Percentiles rank a stretch among this genome's conserved stretches.
These are phyloP conservation scores for Matsumyia berberina DNA, from an alignment of 2,888 invertebrate species.

Conservation along the genomic window DNA sequence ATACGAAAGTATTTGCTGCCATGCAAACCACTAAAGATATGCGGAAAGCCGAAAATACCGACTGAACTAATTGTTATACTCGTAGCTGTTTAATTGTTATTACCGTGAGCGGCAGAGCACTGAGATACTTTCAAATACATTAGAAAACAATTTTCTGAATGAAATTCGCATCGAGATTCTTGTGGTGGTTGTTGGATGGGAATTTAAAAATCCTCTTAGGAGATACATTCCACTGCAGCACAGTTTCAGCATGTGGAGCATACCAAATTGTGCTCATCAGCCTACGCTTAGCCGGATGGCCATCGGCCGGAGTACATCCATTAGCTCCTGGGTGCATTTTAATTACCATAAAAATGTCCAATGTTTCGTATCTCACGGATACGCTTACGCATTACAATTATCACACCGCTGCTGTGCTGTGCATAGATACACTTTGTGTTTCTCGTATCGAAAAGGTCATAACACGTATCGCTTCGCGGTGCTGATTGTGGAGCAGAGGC, in stretches of 20 bases:
- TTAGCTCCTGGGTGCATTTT: conserved; percentile 73
- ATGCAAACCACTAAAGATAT: conserved; percentile 50
- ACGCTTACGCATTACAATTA: conserved; percentile 74
- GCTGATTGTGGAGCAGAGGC: conserved; percentile 65
- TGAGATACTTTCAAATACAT: conserved; percentile 65
- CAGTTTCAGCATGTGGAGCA: conserved; percentile 64
- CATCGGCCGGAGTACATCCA: conserved; percentile 49
- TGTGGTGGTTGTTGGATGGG: conserved; percentile 40
- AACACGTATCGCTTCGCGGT: conserved; percentile 71
- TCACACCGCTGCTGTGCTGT: conserved; percentile 38
- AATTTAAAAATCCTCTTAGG: conserved; percentile 64
- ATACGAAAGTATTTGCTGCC: conserved; percentile 1
- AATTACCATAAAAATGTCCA: conserved; percentile 74
- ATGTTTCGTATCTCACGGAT: conserved; percentile 56
- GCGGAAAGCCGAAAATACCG: conserved; percentile 73
- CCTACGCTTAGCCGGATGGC: conserved; percentile 31
- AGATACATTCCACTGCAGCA: conserved; percentile 54
- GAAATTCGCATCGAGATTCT: conserved; percentile 65
- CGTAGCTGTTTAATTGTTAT: conserved; percentile 73
- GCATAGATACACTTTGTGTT: conserved; percentile 13
- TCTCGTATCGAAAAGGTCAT: conserved; percentile 64
- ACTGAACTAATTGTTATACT: conserved; percentile 74
- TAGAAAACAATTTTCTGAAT: conserved; percentile 73
- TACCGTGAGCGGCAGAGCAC: conserved; percentile 21
- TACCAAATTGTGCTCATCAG: conserved; percentile 68